Evolutionary conservation across 2,888 invertebrate species (phyloP), one percentile per base, ranked within the genome.

Genomic region (Nycteola revayana): DNA sequence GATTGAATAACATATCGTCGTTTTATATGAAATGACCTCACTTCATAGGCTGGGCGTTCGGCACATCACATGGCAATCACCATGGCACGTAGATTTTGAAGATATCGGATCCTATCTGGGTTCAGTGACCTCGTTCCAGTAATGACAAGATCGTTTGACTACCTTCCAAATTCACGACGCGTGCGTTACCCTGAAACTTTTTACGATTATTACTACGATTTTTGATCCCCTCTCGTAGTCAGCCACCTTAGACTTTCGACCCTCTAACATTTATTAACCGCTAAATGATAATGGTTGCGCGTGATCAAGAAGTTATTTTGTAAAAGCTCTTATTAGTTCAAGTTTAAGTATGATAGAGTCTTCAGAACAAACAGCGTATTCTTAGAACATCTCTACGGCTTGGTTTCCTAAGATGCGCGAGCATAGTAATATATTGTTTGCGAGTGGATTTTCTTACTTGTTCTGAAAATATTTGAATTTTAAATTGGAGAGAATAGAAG

Each of bases 171-270:
- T 82, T 83, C 82, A 68, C 62, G 53, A 56, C 73, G 76, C 81
- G 83, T 78, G 66, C 75, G 74, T 79, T 70, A 77, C 76, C 76
- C 72, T 60, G 60, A 73, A 82, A 83, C 77, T 81, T 84, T 82
- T 84, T 84, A 83, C 77, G 84, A 75, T 82, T 83, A 84, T 81
- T 76, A 67, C 79, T 69, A 73, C 73, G 79, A 76, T 79, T 82
- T 80, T 78, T 80, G 80, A 79, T 77, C 76, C 80, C 68, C 66
- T 67, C 68, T 62, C 66, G 66, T 63, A 60, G 60, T 52, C 60
- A 63, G 67, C 68, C 72, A 75, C 79, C 78, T 79, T 74, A 65
- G 70, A 67, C 68, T 70, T 72, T 70, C 59, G 58, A 51, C 55
- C 55, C 71, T 73, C 71, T 66, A 65, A 66, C 76, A 72, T 79